Base-by-base conservation (phyloP, 2,113 vertebrate genomes). In the Sapajus apella region DNA sequence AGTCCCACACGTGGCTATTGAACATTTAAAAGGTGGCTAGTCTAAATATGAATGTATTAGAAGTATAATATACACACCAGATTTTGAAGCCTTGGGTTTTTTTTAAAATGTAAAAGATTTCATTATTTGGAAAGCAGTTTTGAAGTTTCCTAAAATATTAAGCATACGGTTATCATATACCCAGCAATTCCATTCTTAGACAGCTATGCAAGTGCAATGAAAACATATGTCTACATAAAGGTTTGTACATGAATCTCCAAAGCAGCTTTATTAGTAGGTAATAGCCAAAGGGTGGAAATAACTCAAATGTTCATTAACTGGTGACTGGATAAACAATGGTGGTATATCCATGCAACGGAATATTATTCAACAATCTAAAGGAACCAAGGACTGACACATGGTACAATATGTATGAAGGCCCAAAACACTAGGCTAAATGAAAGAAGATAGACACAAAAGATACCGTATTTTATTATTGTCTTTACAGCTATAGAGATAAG, bases 331-430 rank as follows among this genome's bases (percentile, higher is more conserved):
- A 76, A 86, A 79, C 20, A 40, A 45, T 77, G 8, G 8, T 76
- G 47, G 37, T 30, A 87, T 47, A 72, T 50, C 56, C 17, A 76
- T 21, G 25, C 9, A 84, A 77, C 23, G 32, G 37, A 87, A n/a
- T 87, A 95, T 72, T 94, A 87, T 70, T 92, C 43, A 92, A 37
- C 21, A 94, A 45, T 52, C 27, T 68, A 81, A 97, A 92, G 12
- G n/a, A 91, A 56, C 37, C 43, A 55, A 86, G 23, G 55, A 70
- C 18, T 70, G 58, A 47, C 66, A 47, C 23, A 2, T 11, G 13
- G 68, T 82, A 58, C 17, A 81, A 45, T 30, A 79, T 43, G 27
- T 82, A 84, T 72, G 73, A 83, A 84, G 76, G 68, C 27, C n/a
- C 85, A 93, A 88, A 66, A 82, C 27, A 61, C n/a, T 64, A 55